Evolutionary conservation across 1,140 invertebrate species (phyloP).

Genomic region (Saccostrea echinata): DNA sequence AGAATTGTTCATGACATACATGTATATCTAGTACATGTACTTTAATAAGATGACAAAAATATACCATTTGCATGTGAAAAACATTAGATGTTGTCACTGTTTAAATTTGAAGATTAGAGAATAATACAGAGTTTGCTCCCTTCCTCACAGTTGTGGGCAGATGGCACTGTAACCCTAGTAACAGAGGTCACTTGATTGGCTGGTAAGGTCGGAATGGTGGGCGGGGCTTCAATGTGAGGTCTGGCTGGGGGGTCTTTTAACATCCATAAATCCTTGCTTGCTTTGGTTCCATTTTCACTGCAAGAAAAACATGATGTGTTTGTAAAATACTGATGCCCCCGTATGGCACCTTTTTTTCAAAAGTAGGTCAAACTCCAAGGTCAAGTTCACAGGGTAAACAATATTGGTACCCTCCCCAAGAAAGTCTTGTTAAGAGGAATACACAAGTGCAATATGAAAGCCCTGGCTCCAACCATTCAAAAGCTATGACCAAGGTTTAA

Average conservation of each 20-base stretch:
- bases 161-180: conserved; percentile 65
- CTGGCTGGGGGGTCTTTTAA: conserved; percentile 63
- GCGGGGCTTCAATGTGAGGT: conserved; percentile 63
- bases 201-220: conserved; percentile 56
- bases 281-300: conserved; percentile 45
- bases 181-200: conserved; percentile 62
- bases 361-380: no score
- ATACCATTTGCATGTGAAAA: neutral
- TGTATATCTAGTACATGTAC: neutral
- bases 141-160: conserved; percentile 63
- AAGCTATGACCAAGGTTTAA: no score
- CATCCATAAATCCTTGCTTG: conserved; percentile 54
- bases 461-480: no score
- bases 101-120: conserved; percentile 49
- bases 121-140: conserved; percentile 69
- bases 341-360: no score
- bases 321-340: no score
- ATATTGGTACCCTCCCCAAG: no score
- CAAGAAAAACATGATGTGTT: neutral
- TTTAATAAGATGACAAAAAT: neutral
- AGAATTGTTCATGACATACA: neutral
- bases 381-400: no score
- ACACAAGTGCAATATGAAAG: no score
- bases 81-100: neutral
- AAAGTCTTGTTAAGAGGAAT: no score